Evolutionary conservation across 2,797 vertebrate species (phyloP).

Genomic region (Loriculus beryllinus): DNA sequence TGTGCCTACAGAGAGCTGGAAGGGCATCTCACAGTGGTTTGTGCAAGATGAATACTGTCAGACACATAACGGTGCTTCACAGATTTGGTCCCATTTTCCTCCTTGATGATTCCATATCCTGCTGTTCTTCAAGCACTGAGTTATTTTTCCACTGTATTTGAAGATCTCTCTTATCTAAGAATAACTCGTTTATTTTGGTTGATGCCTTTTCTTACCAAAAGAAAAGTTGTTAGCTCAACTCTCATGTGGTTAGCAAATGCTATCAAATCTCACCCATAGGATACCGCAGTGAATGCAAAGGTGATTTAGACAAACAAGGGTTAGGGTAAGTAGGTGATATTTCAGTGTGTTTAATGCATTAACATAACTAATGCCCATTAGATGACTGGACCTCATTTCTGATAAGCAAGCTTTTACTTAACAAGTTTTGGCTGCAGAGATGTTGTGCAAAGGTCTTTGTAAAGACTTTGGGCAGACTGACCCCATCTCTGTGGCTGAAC

Average conservation of each 20-base stretch:
- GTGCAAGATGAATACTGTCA: not conserved
- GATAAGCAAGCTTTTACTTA: not conserved
- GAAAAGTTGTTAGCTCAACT: not conserved
- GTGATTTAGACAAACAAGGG: not conserved
- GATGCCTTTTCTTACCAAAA: not conserved
- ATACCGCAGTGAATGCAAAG: not conserved
- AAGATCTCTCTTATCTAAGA: not conserved
- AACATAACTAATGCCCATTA: not conserved
- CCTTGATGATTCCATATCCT: not conserved
- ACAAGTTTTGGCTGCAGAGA: not conserved
- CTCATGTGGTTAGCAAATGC: not conserved
- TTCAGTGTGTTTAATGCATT: not conserved
- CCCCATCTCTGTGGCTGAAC: not conserved
- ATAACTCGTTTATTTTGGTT: not conserved
- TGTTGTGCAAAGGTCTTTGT: not conserved
- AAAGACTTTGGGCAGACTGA: not conserved
- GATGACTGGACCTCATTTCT: not conserved
- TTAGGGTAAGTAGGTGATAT: not conserved
- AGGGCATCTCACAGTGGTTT: not conserved
- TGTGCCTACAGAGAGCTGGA: not conserved
- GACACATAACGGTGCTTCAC: not conserved
- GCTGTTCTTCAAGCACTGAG: not conserved
- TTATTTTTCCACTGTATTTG: not conserved
- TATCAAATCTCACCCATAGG: not conserved
- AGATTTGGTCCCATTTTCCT: not conserved